Conservation (phyloP, 2,113 vertebrate genomes). For the Amphiprion percula region DNA sequence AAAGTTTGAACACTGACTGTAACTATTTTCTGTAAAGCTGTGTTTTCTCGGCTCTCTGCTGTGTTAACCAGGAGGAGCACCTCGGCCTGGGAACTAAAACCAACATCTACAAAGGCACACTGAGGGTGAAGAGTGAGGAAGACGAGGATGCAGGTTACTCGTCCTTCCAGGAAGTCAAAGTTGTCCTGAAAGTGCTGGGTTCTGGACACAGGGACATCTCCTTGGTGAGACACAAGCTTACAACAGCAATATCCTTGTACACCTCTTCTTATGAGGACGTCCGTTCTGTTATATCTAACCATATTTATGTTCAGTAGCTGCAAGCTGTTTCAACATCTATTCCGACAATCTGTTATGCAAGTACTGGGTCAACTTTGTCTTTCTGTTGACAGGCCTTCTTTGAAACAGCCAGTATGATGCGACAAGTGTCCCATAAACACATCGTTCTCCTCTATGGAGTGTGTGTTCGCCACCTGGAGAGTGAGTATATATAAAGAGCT, state of each 20-base stretch:
- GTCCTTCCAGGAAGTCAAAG: constrained; percentile 90
- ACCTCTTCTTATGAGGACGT: background rate
- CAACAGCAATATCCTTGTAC: background rate
- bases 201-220: constrained; percentile 97
- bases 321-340: background rate
- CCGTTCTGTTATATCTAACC: background rate
- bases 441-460: constrained; percentile 95
- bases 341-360: background rate
- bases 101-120: constrained; percentile 91
- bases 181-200: constrained; percentile 96
- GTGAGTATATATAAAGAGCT: constrained; percentile 84
- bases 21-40: background rate
- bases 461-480: constrained; percentile 93
- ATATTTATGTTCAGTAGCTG: background rate
- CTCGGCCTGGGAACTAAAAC: constrained; percentile 94
- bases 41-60: background rate
- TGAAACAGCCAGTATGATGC: constrained; percentile 98
- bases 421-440: constrained; percentile 97
- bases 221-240: constrained; percentile 85
- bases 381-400: constrained; percentile 90
- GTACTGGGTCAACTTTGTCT: background rate
- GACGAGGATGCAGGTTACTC: constrained; percentile 84
- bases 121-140: constrained; percentile 89
- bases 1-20: background rate
- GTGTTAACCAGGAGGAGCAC: constrained; percentile 88